These are phyloP conservation scores for Sternarchorhynchus goeldii DNA, from an alignment of 2,797 vertebrate genomes.

Conservation along the genomic window DNA sequence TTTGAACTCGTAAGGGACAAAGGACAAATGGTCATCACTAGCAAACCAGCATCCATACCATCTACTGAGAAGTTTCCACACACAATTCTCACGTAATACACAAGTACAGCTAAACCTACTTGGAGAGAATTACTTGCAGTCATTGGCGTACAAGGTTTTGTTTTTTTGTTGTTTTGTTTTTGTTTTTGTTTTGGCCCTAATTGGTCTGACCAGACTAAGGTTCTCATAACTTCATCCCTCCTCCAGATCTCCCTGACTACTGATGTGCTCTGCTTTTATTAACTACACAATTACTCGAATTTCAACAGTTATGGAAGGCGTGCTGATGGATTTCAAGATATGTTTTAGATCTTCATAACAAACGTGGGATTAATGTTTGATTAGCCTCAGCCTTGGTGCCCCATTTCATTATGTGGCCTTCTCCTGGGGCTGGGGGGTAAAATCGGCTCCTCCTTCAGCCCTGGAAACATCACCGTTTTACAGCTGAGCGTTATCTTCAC, in stretches of 20 bases:
- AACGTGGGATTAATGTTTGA: not conserved
- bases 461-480: not conserved
- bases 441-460: not conserved
- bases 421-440: not conserved
- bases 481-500: not conserved
- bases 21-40: not conserved
- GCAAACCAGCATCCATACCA: not conserved
- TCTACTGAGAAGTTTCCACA: not conserved
- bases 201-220: too few relatives aligned
- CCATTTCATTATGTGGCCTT: not conserved
- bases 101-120: too few relatives aligned
- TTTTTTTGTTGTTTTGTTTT: too few relatives aligned
- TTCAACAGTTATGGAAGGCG: too few relatives aligned
- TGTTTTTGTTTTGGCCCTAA: too few relatives aligned
- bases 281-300: too few relatives aligned
- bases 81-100: too few relatives aligned
- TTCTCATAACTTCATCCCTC: too few relatives aligned
- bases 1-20: not conserved
- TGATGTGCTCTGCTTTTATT: too few relatives aligned
- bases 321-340: not conserved
- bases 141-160: too few relatives aligned
- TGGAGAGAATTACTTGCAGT: too few relatives aligned
- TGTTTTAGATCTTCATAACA: not conserved
- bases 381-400: not conserved
- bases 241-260: too few relatives aligned